Conservation (phyloP, 2,888 invertebrate species). For the Cerastis leucographa region DNA sequence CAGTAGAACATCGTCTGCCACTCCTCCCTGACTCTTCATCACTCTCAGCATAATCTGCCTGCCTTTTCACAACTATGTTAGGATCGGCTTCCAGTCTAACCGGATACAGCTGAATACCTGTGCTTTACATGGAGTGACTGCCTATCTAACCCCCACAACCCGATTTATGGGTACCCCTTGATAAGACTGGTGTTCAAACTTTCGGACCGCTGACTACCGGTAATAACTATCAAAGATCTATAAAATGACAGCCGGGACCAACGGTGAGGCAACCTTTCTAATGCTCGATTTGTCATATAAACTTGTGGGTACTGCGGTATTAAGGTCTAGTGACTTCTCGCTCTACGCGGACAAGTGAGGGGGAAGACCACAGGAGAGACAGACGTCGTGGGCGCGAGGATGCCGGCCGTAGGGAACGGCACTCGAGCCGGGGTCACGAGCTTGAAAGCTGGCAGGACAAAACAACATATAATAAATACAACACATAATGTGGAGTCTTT, state of each 20-base stretch:
- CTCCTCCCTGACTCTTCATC: neutral
- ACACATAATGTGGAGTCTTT: neutral
- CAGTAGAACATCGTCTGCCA: neutral
- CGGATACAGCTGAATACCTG: neutral
- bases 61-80: neutral
- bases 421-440: conserved; percentile 13
- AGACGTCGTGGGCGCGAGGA: conserved; percentile 28
- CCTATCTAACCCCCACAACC: neutral
- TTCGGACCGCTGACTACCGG: neutral
- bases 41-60: neutral
- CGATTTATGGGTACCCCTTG: neutral
- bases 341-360: conserved; percentile 52
- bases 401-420: conserved; percentile 35
- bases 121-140: neutral
- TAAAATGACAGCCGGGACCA: neutral
- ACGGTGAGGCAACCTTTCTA: neutral
- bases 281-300: conserved; percentile 11
- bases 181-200: neutral
- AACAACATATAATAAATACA: conserved; percentile 45
- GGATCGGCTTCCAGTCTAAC: neutral
- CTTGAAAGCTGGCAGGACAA: conserved; percentile 49
- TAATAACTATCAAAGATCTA: neutral
- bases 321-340: conserved; percentile 44
- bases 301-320: neutral
- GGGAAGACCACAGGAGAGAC: conserved; percentile 30